phyloP scores from a whole-genome alignment of 23 tunicate species.

The Halocynthia aurantium region DNA sequence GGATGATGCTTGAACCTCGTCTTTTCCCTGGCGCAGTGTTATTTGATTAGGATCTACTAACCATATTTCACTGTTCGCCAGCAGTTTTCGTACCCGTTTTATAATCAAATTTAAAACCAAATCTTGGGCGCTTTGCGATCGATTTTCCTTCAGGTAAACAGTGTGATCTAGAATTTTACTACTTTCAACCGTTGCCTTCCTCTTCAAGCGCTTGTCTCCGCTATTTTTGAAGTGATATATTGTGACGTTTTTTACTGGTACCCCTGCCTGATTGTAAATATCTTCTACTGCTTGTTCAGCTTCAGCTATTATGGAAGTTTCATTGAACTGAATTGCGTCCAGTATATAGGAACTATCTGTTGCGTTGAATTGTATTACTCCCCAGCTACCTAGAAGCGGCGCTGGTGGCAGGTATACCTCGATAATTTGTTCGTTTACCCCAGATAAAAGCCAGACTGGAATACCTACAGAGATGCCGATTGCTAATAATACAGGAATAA shows the following conservation, averaged over 20 bases:
- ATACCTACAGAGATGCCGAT: constrained; percentile 19
- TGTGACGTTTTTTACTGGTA: neutral
- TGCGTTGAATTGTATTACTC: constrained; percentile 2
- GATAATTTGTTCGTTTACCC: neutral
- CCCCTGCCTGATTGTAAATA: neutral
- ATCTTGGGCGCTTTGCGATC: neutral
- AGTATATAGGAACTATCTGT: neutral
- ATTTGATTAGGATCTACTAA: constrained; percentile 16
- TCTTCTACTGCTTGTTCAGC: neutral
- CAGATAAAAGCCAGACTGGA: constrained; percentile 7
- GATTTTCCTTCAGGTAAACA: neutral
- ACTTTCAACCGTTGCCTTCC: neutral
- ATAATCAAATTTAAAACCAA: neutral
- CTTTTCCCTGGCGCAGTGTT: constrained; percentile 6
- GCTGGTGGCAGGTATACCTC: constrained; percentile 2
- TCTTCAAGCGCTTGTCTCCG: neutral
- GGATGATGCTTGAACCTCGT: constrained; percentile 7
- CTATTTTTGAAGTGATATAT: neutral
- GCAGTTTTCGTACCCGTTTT: constrained; percentile 1
- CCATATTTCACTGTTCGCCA: neutral
- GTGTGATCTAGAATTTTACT: constrained; percentile 3
- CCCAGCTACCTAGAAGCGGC: constrained; percentile 24
- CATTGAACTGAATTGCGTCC: neutral
- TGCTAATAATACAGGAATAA: neutral
- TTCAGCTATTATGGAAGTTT: neutral